phyloP scores from a whole-genome alignment of 2,888 invertebrate genomes.

The Euclidia mi region DNA sequence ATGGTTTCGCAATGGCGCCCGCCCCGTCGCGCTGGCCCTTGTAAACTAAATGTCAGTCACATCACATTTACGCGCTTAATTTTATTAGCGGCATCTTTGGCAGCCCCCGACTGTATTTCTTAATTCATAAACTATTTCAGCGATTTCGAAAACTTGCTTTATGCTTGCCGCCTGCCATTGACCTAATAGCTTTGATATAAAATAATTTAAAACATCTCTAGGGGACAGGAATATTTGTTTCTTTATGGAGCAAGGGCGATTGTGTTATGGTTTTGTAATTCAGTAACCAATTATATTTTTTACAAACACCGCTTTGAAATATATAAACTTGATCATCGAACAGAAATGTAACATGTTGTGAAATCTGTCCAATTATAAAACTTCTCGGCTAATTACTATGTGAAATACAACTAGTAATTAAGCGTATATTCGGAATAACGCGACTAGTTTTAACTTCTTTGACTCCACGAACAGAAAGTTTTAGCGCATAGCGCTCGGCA shows the following conservation, averaged over 20 bases:
- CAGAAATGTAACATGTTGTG: neutral
- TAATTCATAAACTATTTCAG: constrained; percentile 69
- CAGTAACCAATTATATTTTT: neutral
- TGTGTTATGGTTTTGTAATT: constrained; percentile 17
- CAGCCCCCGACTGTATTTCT: constrained; percentile 68
- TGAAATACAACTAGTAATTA: too few relatives aligned
- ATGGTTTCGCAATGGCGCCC: constrained; percentile 68
- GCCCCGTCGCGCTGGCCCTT: constrained; percentile 57
- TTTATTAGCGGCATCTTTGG: constrained; percentile 72
- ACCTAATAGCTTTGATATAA: constrained; percentile 71
- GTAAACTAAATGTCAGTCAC: constrained; percentile 78
- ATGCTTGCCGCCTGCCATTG: constrained; percentile 74
- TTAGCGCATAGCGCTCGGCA: too few relatives aligned
- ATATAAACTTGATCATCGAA: neutral
- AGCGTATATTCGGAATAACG: too few relatives aligned
- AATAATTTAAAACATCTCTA: constrained; percentile 48
- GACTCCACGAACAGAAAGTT: too few relatives aligned
- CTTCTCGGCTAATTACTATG: too few relatives aligned
- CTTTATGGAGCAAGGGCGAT: constrained; percentile 55
- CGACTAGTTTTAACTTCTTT: too few relatives aligned
- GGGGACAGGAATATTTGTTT: constrained; percentile 45
- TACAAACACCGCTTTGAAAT: neutral
- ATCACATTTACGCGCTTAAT: constrained; percentile 59
- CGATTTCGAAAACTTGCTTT: constrained; percentile 67
- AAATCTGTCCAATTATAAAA: neutral